Conservation (phyloP, 2,113 vertebrate genomes). For the Seriola dumerili region DNA sequence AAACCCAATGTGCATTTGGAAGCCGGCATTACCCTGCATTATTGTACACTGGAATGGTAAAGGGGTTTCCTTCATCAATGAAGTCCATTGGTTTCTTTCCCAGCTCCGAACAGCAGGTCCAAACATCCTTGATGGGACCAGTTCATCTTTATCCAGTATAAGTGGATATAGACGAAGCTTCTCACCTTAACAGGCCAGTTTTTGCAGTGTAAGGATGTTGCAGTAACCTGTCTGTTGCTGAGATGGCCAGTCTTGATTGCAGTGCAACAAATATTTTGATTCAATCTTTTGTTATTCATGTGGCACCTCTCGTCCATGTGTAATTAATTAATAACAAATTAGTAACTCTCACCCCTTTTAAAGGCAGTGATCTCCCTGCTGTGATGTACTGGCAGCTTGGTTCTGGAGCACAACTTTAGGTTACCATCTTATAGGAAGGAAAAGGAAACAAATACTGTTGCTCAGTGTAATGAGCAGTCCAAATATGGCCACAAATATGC, state of each 20-base stretch:
- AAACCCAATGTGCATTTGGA: neutral
- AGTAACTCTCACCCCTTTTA: neutral
- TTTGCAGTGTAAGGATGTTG: neutral
- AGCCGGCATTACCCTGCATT: neutral
- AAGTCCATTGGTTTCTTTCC: neutral
- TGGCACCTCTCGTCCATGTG: neutral
- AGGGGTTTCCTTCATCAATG: neutral
- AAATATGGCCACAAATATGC: too few relatives aligned
- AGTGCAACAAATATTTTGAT: neutral
- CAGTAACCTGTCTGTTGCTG: too few relatives aligned
- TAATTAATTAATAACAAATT: constrained; percentile 2
- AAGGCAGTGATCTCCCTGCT: neutral
- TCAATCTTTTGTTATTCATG: neutral
- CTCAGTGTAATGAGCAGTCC: too few relatives aligned
- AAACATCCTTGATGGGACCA: neutral
- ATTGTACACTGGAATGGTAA: neutral
- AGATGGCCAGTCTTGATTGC: neutral
- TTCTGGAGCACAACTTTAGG: too few relatives aligned
- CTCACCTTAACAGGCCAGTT: neutral
- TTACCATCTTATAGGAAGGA: neutral
- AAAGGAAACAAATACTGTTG: neutral
- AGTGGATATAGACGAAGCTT: too few relatives aligned
- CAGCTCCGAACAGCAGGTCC: neutral
- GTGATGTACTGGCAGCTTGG: neutral
- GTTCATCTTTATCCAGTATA: too few relatives aligned